Base-by-base conservation (phyloP, 2,797 vertebrate genomes). In the Trichosurus vulpecula region DNA sequence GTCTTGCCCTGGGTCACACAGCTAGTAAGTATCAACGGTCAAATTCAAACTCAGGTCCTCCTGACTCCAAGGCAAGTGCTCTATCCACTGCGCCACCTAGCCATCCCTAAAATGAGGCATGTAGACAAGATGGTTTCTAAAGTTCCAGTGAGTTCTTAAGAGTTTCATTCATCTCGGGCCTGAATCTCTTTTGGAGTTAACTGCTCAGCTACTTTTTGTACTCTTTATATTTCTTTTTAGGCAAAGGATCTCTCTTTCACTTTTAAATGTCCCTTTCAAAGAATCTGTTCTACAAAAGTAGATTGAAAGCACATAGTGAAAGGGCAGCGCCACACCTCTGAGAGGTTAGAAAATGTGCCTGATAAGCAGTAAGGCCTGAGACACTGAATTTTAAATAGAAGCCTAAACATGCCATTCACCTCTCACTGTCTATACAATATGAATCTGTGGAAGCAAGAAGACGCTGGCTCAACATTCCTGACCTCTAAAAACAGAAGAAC, bases 201-300 rank as follows among this genome's bases (percentile, higher is more conserved):
- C 25, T 92, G 27, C 52, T 74, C 27, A 74, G 53, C 53, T 92
- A 58, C 55, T 14, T 91, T 91, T 41, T 47, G 52, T 89, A 89
- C 54, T 92, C 87, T 95, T 93, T 53, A 93, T 30, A 89, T 58
- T 96, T 93, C 54, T 92, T 94, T 95, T 94, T 47, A 90, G 54
- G 30, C 91, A 96, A 95, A 94, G 11, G 89, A 94, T 94, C 89
- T 90, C 87, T 90, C 31, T 53, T 52, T 90, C 57, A 92, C 35
- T 56, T 95, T 29, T 56, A 95, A 97, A 94, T 90, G 90, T 56
- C 52, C 52, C 5, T 55, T 96, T 96, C 52, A 93, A 96, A 41
- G 95, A 97, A 91, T 30, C 90, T 41, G 66, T 41, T 74, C 61
- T 95, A 91, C 94, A 57, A 54, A 56, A 94, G 12, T 51, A 87